Evolutionary conservation across 2,797 vertebrate species (phyloP).

Genomic region (Neoniphon sammara): DNA sequence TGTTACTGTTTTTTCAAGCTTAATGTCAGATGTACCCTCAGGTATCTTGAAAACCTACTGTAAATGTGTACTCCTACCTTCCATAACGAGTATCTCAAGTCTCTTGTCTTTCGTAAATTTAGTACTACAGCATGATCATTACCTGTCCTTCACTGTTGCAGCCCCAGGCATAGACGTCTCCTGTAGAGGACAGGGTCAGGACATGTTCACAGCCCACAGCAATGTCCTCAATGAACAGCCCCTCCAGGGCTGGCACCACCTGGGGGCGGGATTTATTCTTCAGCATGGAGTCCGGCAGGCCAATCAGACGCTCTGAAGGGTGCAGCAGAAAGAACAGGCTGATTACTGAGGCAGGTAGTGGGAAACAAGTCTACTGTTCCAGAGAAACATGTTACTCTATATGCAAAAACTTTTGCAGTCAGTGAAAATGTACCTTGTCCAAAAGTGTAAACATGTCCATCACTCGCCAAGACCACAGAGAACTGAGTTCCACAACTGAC

Average conservation of each 20-base stretch:
- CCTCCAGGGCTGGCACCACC: constrained; percentile 83
- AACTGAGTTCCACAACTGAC: constrained; percentile 86
- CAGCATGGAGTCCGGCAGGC: constrained; percentile 85
- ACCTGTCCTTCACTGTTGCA: constrained; percentile 89
- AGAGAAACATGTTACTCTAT: too few species aligned
- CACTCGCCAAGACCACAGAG: constrained; percentile 82
- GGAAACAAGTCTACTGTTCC: too few species aligned
- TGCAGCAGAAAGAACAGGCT: constrained; percentile 8
- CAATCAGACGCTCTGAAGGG: constrained; percentile 83
- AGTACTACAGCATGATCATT: constrained; percentile 6
- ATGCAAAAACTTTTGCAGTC: too few species aligned
- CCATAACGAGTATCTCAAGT: not conserved
- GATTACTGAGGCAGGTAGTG: not conserved
- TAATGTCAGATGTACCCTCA: too few species aligned
- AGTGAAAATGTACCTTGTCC: constrained; percentile 81
- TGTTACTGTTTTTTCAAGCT: too few species aligned
- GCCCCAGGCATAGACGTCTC: constrained; percentile 86
- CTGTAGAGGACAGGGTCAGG: constrained; percentile 82
- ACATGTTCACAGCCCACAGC: constrained; percentile 86
- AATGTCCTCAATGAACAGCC: constrained; percentile 84
- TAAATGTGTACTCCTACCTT: too few species aligned
- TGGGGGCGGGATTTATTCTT: constrained; percentile 86
- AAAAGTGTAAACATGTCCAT: constrained; percentile 86
- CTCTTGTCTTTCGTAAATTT: not conserved
- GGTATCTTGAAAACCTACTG: too few species aligned